Percentiles rank a stretch among this genome's conserved stretches.
phyloP scores from a whole-genome alignment of 2,797 vertebrate species.

The Spizella passerina region DNA sequence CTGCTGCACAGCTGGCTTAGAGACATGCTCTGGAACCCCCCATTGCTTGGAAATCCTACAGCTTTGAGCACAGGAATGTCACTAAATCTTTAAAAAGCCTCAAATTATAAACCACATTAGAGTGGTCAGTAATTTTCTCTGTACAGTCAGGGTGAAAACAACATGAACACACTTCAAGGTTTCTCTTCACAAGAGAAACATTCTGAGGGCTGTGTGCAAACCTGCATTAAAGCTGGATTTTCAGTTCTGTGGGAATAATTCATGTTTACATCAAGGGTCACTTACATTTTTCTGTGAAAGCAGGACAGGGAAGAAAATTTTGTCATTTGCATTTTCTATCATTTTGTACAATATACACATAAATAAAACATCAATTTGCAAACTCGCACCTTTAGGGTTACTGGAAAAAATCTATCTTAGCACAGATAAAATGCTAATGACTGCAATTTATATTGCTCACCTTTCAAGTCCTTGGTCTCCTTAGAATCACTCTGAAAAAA shows the following conservation, averaged over 20 bases:
- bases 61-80: not conserved
- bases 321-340: not conserved
- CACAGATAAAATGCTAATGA: not conserved
- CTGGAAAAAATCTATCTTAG: not conserved
- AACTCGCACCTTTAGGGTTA: not conserved
- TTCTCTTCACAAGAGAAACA: not conserved
- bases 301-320: not conserved
- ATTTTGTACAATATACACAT: not conserved
- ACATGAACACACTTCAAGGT: rapidly evolving
- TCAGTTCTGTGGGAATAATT: not conserved
- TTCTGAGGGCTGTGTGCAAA: not conserved
- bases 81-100: not conserved
- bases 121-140: not conserved
- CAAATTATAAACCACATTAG: not conserved
- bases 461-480: not conserved
- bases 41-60: not conserved
- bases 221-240: not conserved
- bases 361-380: not conserved
- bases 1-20: not conserved
- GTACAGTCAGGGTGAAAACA: not conserved
- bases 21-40: not conserved
- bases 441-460: not conserved
- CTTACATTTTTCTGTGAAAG: not conserved
- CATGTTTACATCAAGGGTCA: not conserved
- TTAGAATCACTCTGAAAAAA: not conserved